These are phyloP conservation scores for Rhinopomastus cyanomelas DNA, from an alignment of 2,113 vertebrate species.

Conservation along the genomic window DNA sequence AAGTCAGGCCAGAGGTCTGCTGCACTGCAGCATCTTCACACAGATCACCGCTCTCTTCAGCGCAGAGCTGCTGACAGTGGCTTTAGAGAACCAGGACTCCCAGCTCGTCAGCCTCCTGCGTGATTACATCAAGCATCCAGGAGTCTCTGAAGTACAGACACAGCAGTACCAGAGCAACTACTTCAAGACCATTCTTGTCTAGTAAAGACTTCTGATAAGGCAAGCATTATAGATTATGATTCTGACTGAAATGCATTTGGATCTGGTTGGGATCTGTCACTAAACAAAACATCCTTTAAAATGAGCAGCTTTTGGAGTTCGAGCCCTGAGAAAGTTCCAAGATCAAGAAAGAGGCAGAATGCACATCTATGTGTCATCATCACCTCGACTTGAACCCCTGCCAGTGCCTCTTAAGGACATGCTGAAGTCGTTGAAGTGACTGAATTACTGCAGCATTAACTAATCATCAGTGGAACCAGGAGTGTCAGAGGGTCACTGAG, in stretches of 20 bases:
- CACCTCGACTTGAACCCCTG: background rate
- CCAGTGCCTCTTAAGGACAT: background rate
- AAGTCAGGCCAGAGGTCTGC: too few species aligned
- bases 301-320: background rate
- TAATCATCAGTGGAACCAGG: background rate
- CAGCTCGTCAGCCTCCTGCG: background rate
- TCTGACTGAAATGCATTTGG: background rate
- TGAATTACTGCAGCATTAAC: background rate
- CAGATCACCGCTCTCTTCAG: background rate
- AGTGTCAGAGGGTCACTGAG: background rate
- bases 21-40: too few species aligned
- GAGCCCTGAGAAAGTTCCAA: background rate
- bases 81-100: background rate
- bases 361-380: too few species aligned
- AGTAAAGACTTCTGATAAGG: background rate
- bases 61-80: background rate
- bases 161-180: background rate
- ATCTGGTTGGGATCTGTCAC: too few species aligned
- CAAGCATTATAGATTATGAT: background rate
- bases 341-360: background rate
- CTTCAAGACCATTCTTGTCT: background rate
- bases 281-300: background rate
- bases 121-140: background rate
- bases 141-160: background rate
- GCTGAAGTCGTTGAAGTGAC: background rate